Evolutionary conservation across 2,113 vertebrate genomes (phyloP).

Genomic region (Xyrauchen texanus): DNA sequence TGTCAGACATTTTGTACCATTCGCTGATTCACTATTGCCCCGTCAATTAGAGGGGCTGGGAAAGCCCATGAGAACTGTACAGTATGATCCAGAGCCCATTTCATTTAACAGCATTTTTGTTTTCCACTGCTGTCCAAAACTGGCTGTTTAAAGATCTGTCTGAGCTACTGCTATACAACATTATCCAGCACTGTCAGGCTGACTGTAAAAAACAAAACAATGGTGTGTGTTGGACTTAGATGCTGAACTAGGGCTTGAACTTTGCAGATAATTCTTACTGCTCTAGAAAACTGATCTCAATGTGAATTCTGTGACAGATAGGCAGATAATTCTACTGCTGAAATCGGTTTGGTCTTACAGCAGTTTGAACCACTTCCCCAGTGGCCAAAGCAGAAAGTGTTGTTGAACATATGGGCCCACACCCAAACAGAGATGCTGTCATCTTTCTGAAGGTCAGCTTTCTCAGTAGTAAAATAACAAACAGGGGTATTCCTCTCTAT

Average conservation of each 20-base stretch:
- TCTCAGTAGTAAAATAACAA: too few relatives aligned
- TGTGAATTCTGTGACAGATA: too few relatives aligned
- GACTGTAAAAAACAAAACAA: not conserved
- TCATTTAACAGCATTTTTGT: constrained; percentile 4
- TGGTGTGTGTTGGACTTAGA: not conserved
- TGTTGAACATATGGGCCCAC: too few relatives aligned
- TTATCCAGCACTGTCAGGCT: not conserved
- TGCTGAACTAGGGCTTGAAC: constrained; percentile 3
- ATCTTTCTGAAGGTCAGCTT: too few relatives aligned
- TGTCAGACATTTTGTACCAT: constrained; percentile 13
- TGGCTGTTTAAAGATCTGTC: constrained; percentile 11
- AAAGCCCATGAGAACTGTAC: not conserved
- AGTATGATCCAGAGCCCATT: not conserved
- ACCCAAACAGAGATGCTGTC: too few relatives aligned
- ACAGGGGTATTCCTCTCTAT: too few relatives aligned
- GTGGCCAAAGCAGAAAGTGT: too few relatives aligned
- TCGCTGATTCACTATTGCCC: constrained; percentile 3
- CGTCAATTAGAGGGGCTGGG: constrained; percentile 20
- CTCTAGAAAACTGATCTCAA: too few relatives aligned
- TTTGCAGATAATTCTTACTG: too few relatives aligned
- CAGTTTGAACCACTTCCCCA: too few relatives aligned
- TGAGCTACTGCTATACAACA: constrained; percentile 23
- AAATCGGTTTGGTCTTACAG: too few relatives aligned
- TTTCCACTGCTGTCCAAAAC: constrained; percentile 3
- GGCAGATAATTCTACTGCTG: too few relatives aligned